Evolutionary conservation across 2,113 vertebrate genomes (phyloP).

Genomic region (Bungarus multicinctus): DNA sequence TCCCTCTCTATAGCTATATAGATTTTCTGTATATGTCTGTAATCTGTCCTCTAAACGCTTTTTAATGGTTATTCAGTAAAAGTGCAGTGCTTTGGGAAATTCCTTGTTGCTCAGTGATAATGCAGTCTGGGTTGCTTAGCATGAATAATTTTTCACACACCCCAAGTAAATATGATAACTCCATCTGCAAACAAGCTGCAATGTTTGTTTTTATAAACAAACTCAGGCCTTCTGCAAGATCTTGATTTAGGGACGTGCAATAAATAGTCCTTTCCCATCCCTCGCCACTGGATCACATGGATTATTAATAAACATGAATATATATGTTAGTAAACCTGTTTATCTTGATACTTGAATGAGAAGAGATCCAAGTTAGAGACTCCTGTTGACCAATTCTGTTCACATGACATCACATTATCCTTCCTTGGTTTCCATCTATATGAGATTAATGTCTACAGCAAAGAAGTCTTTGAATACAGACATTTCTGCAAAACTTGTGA

Average conservation of each 20-base stretch:
- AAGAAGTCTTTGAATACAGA: not conserved
- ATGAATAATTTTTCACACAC: not conserved
- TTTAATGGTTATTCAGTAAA: too few relatives aligned
- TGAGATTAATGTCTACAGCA: not conserved
- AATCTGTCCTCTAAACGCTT: not conserved
- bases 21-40: not conserved
- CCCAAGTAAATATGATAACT: not conserved
- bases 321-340: not conserved
- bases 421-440: not conserved
- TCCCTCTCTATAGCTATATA: not conserved
- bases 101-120: not conserved
- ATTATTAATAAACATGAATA: not conserved
- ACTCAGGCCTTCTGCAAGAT: not conserved
- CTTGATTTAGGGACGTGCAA: not conserved
- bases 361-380: not conserved
- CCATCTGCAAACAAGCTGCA: not conserved
- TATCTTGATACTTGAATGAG: not conserved
- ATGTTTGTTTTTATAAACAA: not conserved
- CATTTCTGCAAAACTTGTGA: not conserved
- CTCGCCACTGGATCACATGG: not conserved
- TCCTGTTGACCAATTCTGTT: not conserved
- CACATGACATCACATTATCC: not conserved
- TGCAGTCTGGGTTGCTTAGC: not conserved
- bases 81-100: not conserved
- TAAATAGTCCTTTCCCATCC: not conserved